A percentile compares a stretch with the other conserved stretches of the same genome.
Conservation (phyloP, 2,888 invertebrate genomes). For the Chaitophorus viminalis region DNA sequence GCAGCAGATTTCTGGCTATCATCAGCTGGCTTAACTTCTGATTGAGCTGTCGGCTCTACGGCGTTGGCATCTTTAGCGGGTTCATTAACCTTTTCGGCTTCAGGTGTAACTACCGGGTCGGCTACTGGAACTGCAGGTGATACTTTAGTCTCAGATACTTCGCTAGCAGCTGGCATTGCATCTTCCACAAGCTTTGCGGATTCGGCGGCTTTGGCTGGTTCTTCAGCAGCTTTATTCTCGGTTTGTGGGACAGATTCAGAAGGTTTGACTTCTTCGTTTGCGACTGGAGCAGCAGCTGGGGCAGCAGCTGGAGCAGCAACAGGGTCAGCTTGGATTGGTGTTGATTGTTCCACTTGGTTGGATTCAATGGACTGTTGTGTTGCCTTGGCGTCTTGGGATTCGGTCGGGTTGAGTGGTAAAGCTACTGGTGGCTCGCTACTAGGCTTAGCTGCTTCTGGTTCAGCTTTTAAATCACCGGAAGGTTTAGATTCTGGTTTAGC, state of each 20-base stretch:
- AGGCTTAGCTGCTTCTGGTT: conserved; percentile 38
- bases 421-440: conserved; percentile 48
- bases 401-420: conserved; percentile 49
- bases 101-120: not conserved
- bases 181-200: conserved; percentile 33
- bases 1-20: conserved; percentile 48
- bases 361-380: conserved; percentile 36
- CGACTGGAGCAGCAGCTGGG: not conserved
- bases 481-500: conserved; percentile 37
- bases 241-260: conserved; percentile 5
- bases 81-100: conserved; percentile 23
- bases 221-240: conserved; percentile 34
- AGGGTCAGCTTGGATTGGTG: conserved; percentile 16
- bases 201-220: not conserved
- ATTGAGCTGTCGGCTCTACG: not conserved
- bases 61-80: not conserved
- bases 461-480: conserved; percentile 11
- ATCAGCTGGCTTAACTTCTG: conserved; percentile 9
- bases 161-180: conserved; percentile 53
- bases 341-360: conserved; percentile 43
- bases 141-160: conserved; percentile 46
- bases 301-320: conserved; percentile 1
- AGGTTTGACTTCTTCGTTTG: conserved; percentile 26
- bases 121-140: not conserved
- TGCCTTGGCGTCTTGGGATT: conserved; percentile 36